A percentile compares a stretch with the other conserved stretches of the same genome.
Evolutionary conservation across 2,113 vertebrate species (phyloP).

Genomic region (Candoia aspera): DNA sequence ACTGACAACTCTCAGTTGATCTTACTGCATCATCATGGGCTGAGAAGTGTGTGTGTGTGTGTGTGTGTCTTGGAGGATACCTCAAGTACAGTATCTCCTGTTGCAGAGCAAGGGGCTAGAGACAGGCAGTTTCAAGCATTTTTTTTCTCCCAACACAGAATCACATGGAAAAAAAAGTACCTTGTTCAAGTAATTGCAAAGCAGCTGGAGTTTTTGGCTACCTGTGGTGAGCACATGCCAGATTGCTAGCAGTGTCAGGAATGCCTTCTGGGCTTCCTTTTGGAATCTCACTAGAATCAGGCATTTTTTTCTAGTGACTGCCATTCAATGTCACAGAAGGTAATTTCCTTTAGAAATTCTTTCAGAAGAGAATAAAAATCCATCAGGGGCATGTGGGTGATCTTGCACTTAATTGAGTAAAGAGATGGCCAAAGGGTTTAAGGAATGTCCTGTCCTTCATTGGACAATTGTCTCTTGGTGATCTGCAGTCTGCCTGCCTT

Average conservation of each 20-base stretch:
- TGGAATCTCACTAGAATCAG: background rate
- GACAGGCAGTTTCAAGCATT: background rate
- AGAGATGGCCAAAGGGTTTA: background rate
- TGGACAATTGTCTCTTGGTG: background rate
- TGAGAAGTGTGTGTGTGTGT: too few species aligned
- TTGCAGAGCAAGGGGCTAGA: background rate
- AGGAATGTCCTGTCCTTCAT: background rate
- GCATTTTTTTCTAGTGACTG: rapidly evolving
- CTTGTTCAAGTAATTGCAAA: background rate
- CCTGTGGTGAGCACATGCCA: background rate
- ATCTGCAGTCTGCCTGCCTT: background rate
- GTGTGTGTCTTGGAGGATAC: too few species aligned
- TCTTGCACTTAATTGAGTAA: background rate
- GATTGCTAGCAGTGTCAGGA: background rate
- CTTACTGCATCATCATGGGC: background rate
- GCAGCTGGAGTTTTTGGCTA: background rate
- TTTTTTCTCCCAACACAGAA: background rate
- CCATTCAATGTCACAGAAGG: background rate
- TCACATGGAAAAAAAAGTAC: background rate
- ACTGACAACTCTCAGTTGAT: background rate
- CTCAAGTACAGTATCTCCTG: background rate
- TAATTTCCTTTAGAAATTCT: background rate
- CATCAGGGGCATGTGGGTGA: background rate
- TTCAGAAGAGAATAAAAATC: background rate
- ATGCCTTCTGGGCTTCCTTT: background rate